Evolutionary conservation across 1,140 invertebrate genomes (phyloP).

Genomic region (Macrostomum lignano): DNA sequence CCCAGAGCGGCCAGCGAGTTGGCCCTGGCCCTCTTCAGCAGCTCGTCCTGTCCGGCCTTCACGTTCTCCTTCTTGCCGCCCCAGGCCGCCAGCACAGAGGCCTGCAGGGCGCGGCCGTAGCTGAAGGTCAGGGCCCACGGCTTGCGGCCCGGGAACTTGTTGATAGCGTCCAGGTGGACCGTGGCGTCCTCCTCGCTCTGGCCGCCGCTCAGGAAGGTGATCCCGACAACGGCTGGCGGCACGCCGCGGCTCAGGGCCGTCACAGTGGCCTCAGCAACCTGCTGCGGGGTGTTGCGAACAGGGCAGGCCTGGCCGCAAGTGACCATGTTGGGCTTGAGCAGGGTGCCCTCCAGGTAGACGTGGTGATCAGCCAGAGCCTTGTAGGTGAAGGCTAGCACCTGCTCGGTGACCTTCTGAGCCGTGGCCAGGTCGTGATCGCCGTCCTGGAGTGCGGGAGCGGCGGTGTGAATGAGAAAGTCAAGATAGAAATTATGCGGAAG

Average conservation of each 20-base stretch:
- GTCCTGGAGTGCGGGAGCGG: conserved; percentile 40
- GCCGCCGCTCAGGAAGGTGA: conserved; percentile 58
- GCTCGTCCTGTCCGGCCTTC: conserved; percentile 43
- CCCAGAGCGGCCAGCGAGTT: conserved; percentile 42
- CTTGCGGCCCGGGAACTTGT: conserved; percentile 38
- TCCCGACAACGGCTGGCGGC: conserved; percentile 51
- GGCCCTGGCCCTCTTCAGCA: conserved; percentile 57
- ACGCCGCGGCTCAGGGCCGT: conserved; percentile 44
- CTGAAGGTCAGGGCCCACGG: conserved; percentile 76
- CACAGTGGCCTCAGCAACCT: conserved; percentile 52
- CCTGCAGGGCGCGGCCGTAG: conserved; percentile 49
- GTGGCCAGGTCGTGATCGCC: conserved; percentile 69
- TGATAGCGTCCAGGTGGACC: conserved; percentile 63
- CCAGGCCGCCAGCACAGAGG: conserved; percentile 63
- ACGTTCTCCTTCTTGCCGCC: conserved; percentile 52
- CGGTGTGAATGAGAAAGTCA: too few relatives aligned
- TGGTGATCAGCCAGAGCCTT: conserved; percentile 86
- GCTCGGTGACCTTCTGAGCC: conserved; percentile 37
- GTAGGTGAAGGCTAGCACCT: conserved; percentile 33
- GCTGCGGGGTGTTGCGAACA: conserved; percentile 41
- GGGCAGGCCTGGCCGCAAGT: conserved; percentile 47
- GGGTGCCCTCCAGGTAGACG: conserved; percentile 79
- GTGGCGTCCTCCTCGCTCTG: conserved; percentile 74
- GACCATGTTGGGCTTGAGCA: conserved; percentile 94
- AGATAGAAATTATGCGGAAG: too few relatives aligned